A percentile compares a stretch with the other conserved stretches of the same genome.
These are phyloP conservation scores for Mesoclemmys tuberculata DNA, from an alignment of 2,113 vertebrate genomes.

Conservation along the genomic window DNA sequence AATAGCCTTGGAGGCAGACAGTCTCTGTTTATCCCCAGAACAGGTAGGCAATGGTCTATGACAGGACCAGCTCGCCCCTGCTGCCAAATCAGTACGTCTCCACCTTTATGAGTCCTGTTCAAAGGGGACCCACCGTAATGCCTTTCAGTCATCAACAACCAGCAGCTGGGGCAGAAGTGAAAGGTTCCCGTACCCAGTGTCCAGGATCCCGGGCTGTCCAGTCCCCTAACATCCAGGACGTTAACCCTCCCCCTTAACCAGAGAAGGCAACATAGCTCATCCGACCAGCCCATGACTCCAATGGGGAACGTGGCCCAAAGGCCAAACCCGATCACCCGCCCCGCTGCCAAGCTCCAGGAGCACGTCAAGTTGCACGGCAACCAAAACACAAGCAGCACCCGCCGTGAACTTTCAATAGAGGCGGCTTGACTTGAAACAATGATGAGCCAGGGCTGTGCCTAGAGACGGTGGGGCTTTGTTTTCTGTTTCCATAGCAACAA, in stretches of 20 bases:
- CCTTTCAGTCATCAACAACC: not conserved
- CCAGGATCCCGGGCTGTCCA: not conserved
- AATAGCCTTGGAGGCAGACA: not conserved
- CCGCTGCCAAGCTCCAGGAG: no score
- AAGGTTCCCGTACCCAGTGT: not conserved
- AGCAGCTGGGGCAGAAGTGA: not conserved
- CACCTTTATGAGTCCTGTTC: no score
- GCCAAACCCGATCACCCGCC: not conserved
- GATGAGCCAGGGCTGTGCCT: not conserved
- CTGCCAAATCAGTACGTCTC: not conserved
- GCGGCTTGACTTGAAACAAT: not conserved
- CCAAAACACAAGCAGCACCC: not conserved
- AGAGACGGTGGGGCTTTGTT: not conserved
- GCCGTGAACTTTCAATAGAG: not conserved
- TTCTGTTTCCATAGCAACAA: not conserved
- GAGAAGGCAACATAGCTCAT: not conserved
- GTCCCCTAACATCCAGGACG: not conserved
- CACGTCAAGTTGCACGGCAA: not conserved
- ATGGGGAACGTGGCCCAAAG: not conserved
- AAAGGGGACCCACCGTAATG: not conserved
- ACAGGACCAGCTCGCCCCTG: not conserved
- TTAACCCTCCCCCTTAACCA: not conserved
- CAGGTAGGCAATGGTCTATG: not conserved
- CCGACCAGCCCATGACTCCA: not conserved
- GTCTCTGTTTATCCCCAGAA: not conserved